Conservation (phyloP, 2,797 vertebrate genomes). For the Gymnoscopelus microlampas region DNA sequence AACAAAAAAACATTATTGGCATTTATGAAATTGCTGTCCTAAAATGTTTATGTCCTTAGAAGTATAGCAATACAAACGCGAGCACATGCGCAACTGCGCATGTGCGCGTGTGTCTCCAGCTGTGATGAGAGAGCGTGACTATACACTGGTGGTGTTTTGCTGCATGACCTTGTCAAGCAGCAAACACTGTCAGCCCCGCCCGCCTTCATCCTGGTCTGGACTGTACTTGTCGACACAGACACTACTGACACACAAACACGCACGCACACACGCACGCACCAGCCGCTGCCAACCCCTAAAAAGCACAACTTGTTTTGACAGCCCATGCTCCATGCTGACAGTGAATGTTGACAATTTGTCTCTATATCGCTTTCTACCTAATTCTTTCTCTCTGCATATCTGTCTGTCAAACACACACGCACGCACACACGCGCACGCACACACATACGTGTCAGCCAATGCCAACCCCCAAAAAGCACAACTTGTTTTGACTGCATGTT, state of each 20-base stretch:
- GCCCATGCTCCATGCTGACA: background rate
- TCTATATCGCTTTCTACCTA: background rate
- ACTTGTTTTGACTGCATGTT: too few relatives aligned
- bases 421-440: conserved; percentile 16
- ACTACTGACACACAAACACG: conserved; percentile 11
- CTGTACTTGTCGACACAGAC: conserved; percentile 1
- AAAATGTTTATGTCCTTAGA: too few relatives aligned
- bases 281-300: background rate
- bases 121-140: conserved; percentile 40
- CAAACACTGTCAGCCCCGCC: conserved; percentile 11
- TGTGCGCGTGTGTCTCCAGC: background rate
- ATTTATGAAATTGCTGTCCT: too few relatives aligned
- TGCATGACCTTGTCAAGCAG: conserved; percentile 51
- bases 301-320: conserved; percentile 29
- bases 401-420: background rate
- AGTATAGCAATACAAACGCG: too few relatives aligned
- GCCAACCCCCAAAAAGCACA: too few relatives aligned
- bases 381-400: background rate
- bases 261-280: too few relatives aligned
- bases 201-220: background rate
- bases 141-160: conserved; percentile 40
- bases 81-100: too few relatives aligned
- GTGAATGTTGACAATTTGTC: too few relatives aligned
- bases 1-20: too few relatives aligned
- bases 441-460: background rate